phyloP scores from a whole-genome alignment of 2,113 vertebrate genomes.

The Nansenia antarctica region DNA sequence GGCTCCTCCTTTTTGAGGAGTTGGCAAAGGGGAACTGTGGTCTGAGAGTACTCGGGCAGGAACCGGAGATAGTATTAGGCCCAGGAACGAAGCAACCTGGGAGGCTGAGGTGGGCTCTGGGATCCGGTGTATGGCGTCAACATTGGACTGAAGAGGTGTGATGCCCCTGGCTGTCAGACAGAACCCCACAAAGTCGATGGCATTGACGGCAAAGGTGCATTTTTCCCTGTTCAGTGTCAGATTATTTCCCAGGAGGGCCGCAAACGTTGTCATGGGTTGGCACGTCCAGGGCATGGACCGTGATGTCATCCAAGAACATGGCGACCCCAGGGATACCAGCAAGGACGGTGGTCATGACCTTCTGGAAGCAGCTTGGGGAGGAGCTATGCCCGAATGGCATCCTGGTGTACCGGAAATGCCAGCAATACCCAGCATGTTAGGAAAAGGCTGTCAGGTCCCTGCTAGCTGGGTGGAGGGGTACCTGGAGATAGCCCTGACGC shows the following conservation, averaged over 20 bases:
- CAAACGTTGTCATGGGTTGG: not conserved
- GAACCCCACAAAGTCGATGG: too few species aligned
- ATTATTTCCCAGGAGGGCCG: not conserved
- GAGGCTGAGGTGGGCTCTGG: too few species aligned
- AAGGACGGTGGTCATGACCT: too few species aligned
- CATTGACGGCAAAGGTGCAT: not conserved
- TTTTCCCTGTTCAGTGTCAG: conserved; percentile 11
- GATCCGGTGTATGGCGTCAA: too few species aligned
- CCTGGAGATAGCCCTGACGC: too few species aligned
- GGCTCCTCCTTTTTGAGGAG: too few species aligned
- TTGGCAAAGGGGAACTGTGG: conserved; percentile 6
- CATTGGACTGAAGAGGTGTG: too few species aligned
- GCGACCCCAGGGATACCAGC: too few species aligned
- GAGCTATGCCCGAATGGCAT: conserved; percentile 33
- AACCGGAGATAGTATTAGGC: conserved; percentile 21
- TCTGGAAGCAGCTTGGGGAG: too few species aligned
- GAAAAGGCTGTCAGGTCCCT: conserved; percentile 23
- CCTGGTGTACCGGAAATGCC: conserved; percentile 15
- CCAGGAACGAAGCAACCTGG: too few species aligned
- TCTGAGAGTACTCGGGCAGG: conserved; percentile 13
- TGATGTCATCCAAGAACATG: conserved; percentile 12
- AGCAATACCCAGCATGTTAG: conserved; percentile 2
- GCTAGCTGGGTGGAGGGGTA: too few species aligned
- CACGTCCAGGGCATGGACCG: not conserved
- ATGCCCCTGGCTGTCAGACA: too few species aligned